Conservation (phyloP, 2,113 vertebrate genomes). For the Trogon surrucura region DNA sequence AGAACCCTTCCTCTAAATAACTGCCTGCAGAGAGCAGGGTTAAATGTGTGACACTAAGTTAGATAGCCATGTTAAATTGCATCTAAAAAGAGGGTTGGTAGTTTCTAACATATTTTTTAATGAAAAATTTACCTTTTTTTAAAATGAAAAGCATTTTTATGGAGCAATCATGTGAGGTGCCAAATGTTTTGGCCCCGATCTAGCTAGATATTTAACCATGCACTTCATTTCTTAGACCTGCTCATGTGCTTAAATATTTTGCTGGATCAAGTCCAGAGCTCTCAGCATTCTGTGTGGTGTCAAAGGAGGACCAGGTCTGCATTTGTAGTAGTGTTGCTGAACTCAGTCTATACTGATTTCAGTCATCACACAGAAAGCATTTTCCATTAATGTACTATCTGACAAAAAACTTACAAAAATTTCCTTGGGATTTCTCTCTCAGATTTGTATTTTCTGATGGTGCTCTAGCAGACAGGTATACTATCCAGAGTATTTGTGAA, state of each 20-base stretch:
- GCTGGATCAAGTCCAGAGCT: conserved; percentile 20
- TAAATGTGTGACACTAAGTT: background rate
- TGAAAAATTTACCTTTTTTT: conserved; percentile 9
- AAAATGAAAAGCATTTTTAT: conserved; percentile 34
- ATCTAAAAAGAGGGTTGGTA: conserved; percentile 5
- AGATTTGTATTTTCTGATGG: background rate
- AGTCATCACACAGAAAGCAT: background rate
- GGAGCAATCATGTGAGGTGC: conserved; percentile 16
- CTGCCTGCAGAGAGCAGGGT: background rate
- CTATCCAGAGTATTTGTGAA: background rate
- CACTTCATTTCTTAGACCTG: conserved; percentile 36
- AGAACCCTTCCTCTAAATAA: background rate
- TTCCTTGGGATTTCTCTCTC: background rate
- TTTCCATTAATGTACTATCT: background rate
- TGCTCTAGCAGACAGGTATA: background rate
- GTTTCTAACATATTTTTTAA: background rate
- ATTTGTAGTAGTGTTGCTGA: background rate
- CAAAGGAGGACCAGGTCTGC: conserved; percentile 13
- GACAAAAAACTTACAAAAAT: background rate
- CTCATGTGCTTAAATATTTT: conserved; percentile 23
- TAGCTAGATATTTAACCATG: conserved; percentile 14
- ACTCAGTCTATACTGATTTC: background rate
- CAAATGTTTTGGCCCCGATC: conserved; percentile 34
- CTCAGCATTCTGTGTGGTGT: background rate
- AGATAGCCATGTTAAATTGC: background rate